Conservation (phyloP, 2,888 invertebrate genomes). For the Machimus rusticus region DNA sequence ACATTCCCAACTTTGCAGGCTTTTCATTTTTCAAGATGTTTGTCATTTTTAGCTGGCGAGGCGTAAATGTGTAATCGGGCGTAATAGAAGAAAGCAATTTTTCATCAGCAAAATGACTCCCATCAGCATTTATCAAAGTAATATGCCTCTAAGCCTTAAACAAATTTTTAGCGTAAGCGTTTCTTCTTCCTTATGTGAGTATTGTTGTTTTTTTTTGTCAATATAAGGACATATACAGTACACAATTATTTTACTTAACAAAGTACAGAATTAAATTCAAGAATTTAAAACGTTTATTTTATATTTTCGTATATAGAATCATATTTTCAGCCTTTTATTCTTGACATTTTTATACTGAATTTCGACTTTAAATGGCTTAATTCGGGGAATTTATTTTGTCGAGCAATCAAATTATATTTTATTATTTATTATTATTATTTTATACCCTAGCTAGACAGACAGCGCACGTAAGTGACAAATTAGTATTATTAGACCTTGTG, state of each 20-base stretch:
- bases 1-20: neutral
- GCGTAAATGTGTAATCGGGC: slow-evolving; percentile 17
- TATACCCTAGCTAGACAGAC: too few species aligned
- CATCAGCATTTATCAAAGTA: slow-evolving; percentile 71
- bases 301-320: too few species aligned
- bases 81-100: slow-evolving; percentile 11
- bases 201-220: neutral
- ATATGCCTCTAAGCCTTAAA: neutral
- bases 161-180: neutral
- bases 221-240: neutral
- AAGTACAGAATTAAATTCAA: neutral
- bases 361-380: too few species aligned
- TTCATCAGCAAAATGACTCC: slow-evolving; percentile 69
- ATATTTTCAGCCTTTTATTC: neutral
- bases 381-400: too few species aligned
- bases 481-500: too few species aligned
- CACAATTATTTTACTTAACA: neutral
- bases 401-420: too few species aligned
- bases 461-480: too few species aligned
- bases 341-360: neutral
- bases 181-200: neutral
- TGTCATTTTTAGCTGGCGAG: neutral
- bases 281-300: too few species aligned
- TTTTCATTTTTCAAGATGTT: slow-evolving; percentile 17
- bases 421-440: too few species aligned